A percentile compares a stretch with the other conserved stretches of the same genome.
Conservation (phyloP, 2,797 vertebrate genomes). For the Coracias cyanogaster region DNA sequence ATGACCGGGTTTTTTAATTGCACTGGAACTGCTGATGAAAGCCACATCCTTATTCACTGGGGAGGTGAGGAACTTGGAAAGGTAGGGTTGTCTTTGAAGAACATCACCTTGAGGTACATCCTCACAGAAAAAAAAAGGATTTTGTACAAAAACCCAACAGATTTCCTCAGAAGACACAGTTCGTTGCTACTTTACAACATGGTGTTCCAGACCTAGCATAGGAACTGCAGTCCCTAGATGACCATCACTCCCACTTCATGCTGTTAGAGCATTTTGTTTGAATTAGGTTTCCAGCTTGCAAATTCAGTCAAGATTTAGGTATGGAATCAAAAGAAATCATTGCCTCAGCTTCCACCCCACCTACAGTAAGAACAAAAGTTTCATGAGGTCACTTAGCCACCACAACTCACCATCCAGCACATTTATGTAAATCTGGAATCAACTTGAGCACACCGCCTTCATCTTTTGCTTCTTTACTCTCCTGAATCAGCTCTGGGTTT, state of each 20-base stretch:
- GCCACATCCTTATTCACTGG: neutral
- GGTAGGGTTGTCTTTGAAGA: neutral
- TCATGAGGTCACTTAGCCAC: neutral
- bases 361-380: neutral
- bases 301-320: neutral
- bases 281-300: neutral
- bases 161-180: neutral
- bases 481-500: neutral
- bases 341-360: neutral
- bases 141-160: neutral
- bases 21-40: neutral
- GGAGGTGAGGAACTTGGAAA: neutral
- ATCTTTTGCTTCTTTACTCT: neutral
- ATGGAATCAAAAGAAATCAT: neutral
- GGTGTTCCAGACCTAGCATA: neutral
- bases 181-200: neutral
- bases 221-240: neutral
- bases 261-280: neutral
- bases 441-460: neutral
- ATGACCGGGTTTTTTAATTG: neutral
- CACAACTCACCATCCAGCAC: neutral
- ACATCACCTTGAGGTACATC: neutral
- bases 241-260: neutral
- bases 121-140: neutral
- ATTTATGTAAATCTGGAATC: neutral